Evolutionary conservation across 2,797 vertebrate species (phyloP), one percentile per base, ranked within the genome.

Genomic region (Melanotaenia nigrans): DNA sequence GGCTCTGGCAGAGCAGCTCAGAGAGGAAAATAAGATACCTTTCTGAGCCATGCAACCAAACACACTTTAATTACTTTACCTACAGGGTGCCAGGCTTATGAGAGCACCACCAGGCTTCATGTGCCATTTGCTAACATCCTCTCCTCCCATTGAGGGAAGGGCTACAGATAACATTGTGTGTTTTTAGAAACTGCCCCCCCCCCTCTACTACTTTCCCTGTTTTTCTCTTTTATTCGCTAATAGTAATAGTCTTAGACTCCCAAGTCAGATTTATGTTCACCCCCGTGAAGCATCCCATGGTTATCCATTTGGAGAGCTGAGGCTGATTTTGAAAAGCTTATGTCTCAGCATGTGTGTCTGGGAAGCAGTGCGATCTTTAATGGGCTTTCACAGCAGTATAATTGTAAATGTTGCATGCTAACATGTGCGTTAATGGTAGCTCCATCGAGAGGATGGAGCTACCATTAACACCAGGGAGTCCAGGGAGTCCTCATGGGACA

Each of bases 341-440:
- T n/a, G 54, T 80, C 77, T 85, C 67, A 56, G 69, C 60, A 56
- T 76, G 42, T 83, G 79, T 49, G 74, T 80, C 68, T 70, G 62
- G 57, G 77, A 85, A 77, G 65, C 77, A 42, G 72, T 47, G 67
- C 70, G 65, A 42, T 78, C 80, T 82, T 90, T 88, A 89, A 90
- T 90, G 89, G 88, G 61, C 77, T 90, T 87, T 88, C 80, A 86
- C 82, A 86, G 83, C 76, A 20, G 78, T 78, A 82, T 65, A 72
- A 85, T 71, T 84, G 83, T 90, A 87, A 90, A 90, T 91, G 88
- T 86, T 91, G 88, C 87, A 89, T 91, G 88, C 87, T 83, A 88
- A 91, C 88, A 87, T 90, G 83, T 86, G 81, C 36, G 60, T 86
- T 92, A 90, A 92, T 89, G 90, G 91, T 38, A 69, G 81, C 73